A percentile compares a stretch with the other conserved stretches of the same genome.
These are phyloP conservation scores for Pachycephus smyrnensis DNA, from an alignment of 2,888 invertebrate genomes.

Conservation along the genomic window DNA sequence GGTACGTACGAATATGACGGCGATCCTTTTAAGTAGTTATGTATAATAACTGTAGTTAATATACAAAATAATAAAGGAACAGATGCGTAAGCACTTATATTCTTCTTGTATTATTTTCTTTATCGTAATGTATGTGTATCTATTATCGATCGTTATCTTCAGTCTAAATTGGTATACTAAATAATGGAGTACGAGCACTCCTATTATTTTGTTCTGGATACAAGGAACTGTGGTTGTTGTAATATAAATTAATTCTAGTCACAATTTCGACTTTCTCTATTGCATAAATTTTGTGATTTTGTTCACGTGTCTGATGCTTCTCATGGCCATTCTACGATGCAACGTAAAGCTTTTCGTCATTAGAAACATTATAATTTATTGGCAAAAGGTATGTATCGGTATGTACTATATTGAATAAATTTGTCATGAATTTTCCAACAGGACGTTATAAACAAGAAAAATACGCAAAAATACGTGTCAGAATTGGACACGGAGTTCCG, in stretches of 20 bases:
- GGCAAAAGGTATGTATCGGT: background rate
- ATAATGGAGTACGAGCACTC: background rate
- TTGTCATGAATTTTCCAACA: background rate
- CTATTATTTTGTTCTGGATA: background rate
- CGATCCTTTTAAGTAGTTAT: background rate
- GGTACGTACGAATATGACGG: background rate
- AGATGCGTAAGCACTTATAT: background rate
- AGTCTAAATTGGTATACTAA: background rate
- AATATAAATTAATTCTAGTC: background rate
- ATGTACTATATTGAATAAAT: background rate
- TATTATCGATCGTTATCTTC: background rate
- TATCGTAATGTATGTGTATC: background rate
- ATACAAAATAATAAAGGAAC: background rate
- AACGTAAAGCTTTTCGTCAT: too few relatives aligned
- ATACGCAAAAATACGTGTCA: background rate
- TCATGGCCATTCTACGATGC: too few relatives aligned
- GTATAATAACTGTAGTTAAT: background rate
- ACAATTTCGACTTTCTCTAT: background rate
- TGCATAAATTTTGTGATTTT: background rate
- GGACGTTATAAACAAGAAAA: background rate
- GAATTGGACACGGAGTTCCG: background rate
- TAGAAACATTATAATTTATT: background rate
- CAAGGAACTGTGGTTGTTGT: background rate
- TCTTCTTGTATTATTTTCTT: background rate
- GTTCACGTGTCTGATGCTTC: background rate